A percentile compares a stretch with the other conserved stretches of the same genome.
phyloP scores from a whole-genome alignment of 2,797 vertebrate species.

The Pangasius mekongensis region DNA sequence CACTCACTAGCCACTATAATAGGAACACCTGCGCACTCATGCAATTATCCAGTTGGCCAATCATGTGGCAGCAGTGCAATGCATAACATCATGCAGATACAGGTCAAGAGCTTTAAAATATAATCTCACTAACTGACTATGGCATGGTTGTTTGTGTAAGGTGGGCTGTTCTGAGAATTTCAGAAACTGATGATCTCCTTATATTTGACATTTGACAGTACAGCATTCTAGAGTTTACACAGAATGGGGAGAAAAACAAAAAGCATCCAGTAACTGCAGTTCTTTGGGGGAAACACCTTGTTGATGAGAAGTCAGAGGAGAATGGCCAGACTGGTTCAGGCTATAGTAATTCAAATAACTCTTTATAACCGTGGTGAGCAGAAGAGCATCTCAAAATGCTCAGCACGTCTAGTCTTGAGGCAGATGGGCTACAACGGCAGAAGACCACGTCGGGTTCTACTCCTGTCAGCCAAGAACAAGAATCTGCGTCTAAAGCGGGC shows the following conservation, averaged over 20 bases:
- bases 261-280: background rate
- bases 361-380: background rate
- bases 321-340: background rate
- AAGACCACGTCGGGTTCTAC: no score
- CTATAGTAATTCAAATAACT: background rate
- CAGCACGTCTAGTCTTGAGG: background rate
- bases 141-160: background rate
- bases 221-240: background rate
- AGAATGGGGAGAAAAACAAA: background rate
- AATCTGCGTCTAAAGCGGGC: background rate
- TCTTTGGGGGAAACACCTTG: background rate
- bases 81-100: background rate
- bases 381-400: background rate
- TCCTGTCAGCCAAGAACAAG: background rate
- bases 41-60: background rate
- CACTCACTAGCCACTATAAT: background rate
- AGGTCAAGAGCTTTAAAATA: background rate
- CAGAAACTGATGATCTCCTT: background rate
- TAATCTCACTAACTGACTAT: background rate
- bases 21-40: background rate
- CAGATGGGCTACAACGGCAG: background rate
- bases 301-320: background rate
- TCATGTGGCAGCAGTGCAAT: background rate
- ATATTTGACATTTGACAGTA: background rate
- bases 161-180: background rate